Evolutionary conservation across 2,888 invertebrate genomes (phyloP), one percentile per base, ranked within the genome.

Genomic region (Frankliniella fusca): DNA sequence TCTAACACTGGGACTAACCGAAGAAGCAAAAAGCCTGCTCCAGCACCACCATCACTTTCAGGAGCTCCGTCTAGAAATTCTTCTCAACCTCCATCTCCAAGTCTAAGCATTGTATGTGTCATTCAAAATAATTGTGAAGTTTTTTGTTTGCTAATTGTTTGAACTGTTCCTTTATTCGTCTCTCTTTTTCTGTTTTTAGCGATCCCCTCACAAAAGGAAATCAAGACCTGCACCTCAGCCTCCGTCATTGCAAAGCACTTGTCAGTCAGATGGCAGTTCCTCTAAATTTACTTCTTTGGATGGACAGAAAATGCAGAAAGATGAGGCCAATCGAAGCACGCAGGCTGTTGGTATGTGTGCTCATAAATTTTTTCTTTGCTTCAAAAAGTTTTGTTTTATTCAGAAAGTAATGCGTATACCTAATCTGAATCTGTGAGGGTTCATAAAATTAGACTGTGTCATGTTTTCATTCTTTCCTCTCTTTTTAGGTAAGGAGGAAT

Each of bases 11-110:
- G 89, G 86, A 86, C 89, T 86, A 87, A 91, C 81, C 89, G 90
- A 7, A 89, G 92, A 76, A 92, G 91, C 86, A 94, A 94, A 87
- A 91, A 92, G 83, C 91, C 90, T 38, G 94, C 94, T n/a, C 94
- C 94, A 8, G 91, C 90, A 54, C 94, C 94, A 82, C 93, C 91
- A 61, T 83, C 27, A 27, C 12, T 81, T 48, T 82, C 87, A 87
- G 85, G 83, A 70, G 84, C 85, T 81, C 85, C 86, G 18, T 61
- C 84, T n/a, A 84, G 81, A 50, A 81, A 85, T 20, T 84, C 85
- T 83, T 88, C 88, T 7, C 80, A 87, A 38, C 86, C 87, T 11
- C 87, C 88, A 0, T 88, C 87, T 84, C 88, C 88, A 11, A 85
- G 86, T 82, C 86, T 86, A 76, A 89, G 88, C 83, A 85, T 86